Evolutionary conservation across 37 sponge, comb jelly and placozoan genomes (phyloP), one percentile per base, ranked within the genome.

Genomic region (Agelas oroides): DNA sequence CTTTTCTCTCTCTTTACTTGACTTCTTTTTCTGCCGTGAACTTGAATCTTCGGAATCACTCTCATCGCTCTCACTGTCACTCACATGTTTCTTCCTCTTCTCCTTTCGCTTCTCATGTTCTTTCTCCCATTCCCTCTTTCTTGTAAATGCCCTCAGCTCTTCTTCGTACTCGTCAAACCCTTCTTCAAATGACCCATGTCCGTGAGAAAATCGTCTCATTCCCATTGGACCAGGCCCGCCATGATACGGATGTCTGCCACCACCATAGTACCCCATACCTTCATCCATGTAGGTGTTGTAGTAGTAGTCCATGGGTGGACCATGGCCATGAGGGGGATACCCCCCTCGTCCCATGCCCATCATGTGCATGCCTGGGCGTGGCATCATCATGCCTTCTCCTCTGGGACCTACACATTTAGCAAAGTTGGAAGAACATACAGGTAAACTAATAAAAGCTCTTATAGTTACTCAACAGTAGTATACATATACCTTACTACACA

Each of bases 161-260:
- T 83, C 84, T 25, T 82, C 90, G 73, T 93, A 93, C 56, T 93
- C 94, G 64, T 88, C 94, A 36, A 33, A 30, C 0, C 71, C 83
- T 20, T 75, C 81, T 21, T 71, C 39, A 37, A 35, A 28, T 57
- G 75, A 52, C 32, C 75, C 25, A 56, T 37, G 52, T 36, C 67
- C 30, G 36, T 80, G 66, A 40, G 82, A 76, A 25, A 73, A 80
- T 33, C 71, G 55, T 24, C 66, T 54, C 82, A 88, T 81, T 1
- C 82, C 82, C 53, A 59, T 65, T 16, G 76, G 75, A 5, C 76
- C 82, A 24, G 20, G 19, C 8, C 69, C 69, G 35, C 20, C 30
- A 6, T 68, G 69, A 31, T 14, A 68, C 5, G 70, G 58, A 56
- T 70, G 81, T 33, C 81, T 18, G 25, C 58, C 79, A 28, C 65